These are phyloP conservation scores for Cybosia mesomella DNA, from an alignment of 2,888 invertebrate genomes.

Conservation along the genomic window DNA sequence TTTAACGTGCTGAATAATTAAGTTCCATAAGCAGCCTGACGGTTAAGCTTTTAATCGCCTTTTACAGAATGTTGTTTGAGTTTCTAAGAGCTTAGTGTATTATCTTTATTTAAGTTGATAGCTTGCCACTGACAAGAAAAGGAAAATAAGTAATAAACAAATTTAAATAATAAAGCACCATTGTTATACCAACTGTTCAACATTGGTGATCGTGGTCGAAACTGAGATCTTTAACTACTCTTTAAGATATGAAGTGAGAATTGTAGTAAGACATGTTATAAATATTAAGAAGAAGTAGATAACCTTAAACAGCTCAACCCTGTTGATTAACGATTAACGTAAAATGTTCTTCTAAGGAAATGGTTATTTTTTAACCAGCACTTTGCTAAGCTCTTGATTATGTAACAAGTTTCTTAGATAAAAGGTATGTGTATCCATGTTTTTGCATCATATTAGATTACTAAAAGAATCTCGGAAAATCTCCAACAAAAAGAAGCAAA, in stretches of 20 bases:
- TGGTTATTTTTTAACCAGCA: neutral
- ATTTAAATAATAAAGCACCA: neutral
- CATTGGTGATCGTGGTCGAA: too few species aligned
- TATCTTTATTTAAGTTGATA: neutral
- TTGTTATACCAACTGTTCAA: too few species aligned
- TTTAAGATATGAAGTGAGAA: too few species aligned
- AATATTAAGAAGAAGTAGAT: neutral
- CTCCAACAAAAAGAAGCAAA: neutral
- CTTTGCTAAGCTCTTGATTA: neutral
- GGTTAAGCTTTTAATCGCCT: slow-evolving; percentile 47
- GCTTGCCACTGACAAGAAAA: neutral
- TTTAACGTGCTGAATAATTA: slow-evolving; percentile 58
- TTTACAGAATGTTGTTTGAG: slow-evolving; percentile 29
- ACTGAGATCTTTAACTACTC: too few species aligned
- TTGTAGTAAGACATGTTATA: too few species aligned
- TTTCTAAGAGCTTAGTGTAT: neutral
- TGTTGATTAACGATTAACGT: neutral
- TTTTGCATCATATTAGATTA: neutral
- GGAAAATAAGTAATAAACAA: neutral
- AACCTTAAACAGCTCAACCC: neutral
- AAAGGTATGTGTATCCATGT: neutral
- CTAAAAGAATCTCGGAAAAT: neutral
- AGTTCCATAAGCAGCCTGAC: slow-evolving; percentile 21
- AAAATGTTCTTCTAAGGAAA: neutral
- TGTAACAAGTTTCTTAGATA: neutral